Evolutionary conservation across 2,113 vertebrate species (phyloP).

Genomic region (Paedocypris sp.): DNA sequence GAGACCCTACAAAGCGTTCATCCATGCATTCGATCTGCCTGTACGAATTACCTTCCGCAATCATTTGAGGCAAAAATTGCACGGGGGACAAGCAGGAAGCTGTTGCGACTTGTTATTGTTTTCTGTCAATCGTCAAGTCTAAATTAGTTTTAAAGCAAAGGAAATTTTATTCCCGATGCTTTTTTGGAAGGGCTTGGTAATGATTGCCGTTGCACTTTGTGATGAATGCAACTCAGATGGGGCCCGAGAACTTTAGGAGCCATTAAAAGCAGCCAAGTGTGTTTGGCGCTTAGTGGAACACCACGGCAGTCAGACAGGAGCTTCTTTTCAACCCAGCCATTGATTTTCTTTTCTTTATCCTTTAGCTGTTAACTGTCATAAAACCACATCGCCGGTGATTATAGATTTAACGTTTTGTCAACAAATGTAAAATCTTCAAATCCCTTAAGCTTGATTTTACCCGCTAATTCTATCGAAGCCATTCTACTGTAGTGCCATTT

Average conservation of each 20-base stretch:
- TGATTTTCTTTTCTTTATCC: slow-evolving; percentile 38
- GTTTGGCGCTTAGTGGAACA: slow-evolving; percentile 40
- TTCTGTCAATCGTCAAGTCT: slow-evolving; percentile 46
- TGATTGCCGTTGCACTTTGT: slow-evolving; percentile 29
- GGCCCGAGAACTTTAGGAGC: slow-evolving; percentile 51
- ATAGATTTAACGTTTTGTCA: slow-evolving; percentile 20
- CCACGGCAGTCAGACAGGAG: slow-evolving; percentile 32
- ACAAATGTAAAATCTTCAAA: too few species aligned
- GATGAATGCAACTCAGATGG: slow-evolving; percentile 47
- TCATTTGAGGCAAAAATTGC: slow-evolving; percentile 20
- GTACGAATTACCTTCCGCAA: slow-evolving; percentile 29
- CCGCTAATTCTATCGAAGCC: too few species aligned
- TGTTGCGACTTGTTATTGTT: slow-evolving; percentile 41
- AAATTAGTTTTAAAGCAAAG: slow-evolving; percentile 45
- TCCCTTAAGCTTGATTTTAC: too few species aligned
- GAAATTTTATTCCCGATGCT: slow-evolving; percentile 39
- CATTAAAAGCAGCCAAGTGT: slow-evolving; percentile 60
- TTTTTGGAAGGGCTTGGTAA: slow-evolving; percentile 41
- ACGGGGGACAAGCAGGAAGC: slow-evolving; percentile 18
- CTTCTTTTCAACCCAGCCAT: slow-evolving; percentile 38
- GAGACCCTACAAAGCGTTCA: slow-evolving; percentile 22
- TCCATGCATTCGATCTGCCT: slow-evolving; percentile 23
- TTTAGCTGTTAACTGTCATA: slow-evolving; percentile 22
- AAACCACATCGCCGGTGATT: slow-evolving; percentile 33
- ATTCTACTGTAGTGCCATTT: too few species aligned